phyloP scores from a whole-genome alignment of 2,888 invertebrate species.

The Drosophila stalkeri region DNA sequence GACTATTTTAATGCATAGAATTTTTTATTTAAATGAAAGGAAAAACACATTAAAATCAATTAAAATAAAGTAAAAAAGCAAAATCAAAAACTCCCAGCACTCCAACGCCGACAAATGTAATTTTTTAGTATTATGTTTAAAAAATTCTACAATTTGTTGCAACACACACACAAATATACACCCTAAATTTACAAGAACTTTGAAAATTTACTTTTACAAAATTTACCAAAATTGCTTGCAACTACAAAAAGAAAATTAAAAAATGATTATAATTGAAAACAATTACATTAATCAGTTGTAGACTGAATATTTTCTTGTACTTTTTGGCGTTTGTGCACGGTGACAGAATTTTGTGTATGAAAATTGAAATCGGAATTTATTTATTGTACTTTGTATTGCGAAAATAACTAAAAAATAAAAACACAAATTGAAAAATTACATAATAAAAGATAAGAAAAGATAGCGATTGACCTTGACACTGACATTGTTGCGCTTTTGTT shows the following conservation, averaged over 20 bases:
- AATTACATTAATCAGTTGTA: constrained; percentile 43
- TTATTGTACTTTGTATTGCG: constrained; percentile 51
- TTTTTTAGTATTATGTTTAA: constrained; percentile 70
- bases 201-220: neutral
- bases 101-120: constrained; percentile 75
- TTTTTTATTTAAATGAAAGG: constrained; percentile 49
- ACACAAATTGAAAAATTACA: constrained; percentile 13
- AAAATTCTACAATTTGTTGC: constrained; percentile 75
- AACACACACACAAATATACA: constrained; percentile 36
- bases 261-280: constrained; percentile 22
- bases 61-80: constrained; percentile 36
- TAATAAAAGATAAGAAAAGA: constrained; percentile 20
- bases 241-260: constrained; percentile 57
- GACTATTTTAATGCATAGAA: constrained; percentile 75
- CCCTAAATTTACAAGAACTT: constrained; percentile 20
- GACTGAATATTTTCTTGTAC: constrained; percentile 41
- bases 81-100: constrained; percentile 67
- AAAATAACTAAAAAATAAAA: constrained; percentile 26
- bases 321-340: constrained; percentile 67
- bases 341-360: constrained; percentile 63
- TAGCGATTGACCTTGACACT: constrained; percentile 71
- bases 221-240: constrained; percentile 26
- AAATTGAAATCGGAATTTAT: constrained; percentile 51
- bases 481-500: constrained; percentile 81
- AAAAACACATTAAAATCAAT: constrained; percentile 5